These are phyloP conservation scores for Myotis davidii DNA, from an alignment of 2,113 vertebrate genomes.

Conservation along the genomic window DNA sequence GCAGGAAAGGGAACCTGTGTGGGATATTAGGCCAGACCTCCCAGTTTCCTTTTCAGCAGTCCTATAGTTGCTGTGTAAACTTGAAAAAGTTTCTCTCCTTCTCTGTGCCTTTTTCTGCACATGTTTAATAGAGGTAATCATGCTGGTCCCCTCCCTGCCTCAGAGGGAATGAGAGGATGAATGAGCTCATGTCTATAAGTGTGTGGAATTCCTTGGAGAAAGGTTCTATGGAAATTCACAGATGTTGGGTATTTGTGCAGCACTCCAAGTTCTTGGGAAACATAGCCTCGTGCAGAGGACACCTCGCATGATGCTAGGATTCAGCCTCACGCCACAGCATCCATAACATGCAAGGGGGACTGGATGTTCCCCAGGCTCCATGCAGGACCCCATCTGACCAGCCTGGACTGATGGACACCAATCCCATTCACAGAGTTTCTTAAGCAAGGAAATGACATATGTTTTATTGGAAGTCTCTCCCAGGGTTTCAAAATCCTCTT, in stretches of 20 bases:
- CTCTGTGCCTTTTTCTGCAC: slow-evolving; percentile 20
- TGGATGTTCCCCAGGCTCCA: background rate
- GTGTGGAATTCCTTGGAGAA: slow-evolving; percentile 66
- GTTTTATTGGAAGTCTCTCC: background rate
- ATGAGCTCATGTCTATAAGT: slow-evolving; percentile 72
- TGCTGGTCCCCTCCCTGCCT: slow-evolving; percentile 50
- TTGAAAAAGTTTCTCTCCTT: background rate
- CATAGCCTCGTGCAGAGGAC: slow-evolving; percentile 19
- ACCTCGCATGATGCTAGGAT: slow-evolving; percentile 10
- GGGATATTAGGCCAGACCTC: background rate
- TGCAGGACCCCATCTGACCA: background rate
- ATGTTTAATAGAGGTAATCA: background rate
- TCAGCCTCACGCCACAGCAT: background rate
- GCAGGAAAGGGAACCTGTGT: background rate
- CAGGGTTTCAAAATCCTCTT: background rate
- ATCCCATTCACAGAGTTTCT: background rate
- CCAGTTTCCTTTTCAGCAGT: background rate
- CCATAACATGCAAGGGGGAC: background rate
- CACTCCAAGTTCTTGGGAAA: slow-evolving; percentile 62
- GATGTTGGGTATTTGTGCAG: slow-evolving; percentile 65
- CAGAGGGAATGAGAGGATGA: slow-evolving; percentile 56
- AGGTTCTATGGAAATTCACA: slow-evolving; percentile 53
- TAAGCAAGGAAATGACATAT: background rate
- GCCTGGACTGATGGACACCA: background rate
- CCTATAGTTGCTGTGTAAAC: background rate